Base-by-base conservation (phyloP, 2,888 invertebrate species). In the Sesia bembeciformis region DNA sequence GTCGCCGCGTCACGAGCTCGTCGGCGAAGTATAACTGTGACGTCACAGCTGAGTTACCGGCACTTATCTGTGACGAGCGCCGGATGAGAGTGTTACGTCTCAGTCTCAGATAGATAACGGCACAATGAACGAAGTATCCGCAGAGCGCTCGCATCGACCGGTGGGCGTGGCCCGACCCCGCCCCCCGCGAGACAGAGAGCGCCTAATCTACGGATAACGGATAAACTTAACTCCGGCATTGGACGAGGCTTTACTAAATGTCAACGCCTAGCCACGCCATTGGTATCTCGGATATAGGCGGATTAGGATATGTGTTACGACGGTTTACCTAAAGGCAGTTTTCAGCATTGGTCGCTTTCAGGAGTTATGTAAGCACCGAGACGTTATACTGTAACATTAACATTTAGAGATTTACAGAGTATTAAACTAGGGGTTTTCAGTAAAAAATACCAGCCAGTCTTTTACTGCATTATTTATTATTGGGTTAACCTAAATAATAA, bases 171-270 rank as follows among this genome's bases (percentile, higher is more conserved):
- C 78, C 63, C 61, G 77, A 76, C 83, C 81, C 84, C 85, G 84
- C 88, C 88, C 72, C 67, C 78, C 79, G 70, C 74, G 69, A 78
- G 78, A 78, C 77, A 76, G 80, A 80, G 79, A 79, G 68, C 81
- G 76, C 68, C 84, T 89, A 87, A 89, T 89, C 89, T 84, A 65
- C 76, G 86, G 84, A 86, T 89, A 88, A 84, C 80, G 88, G 88
- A 88, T 88, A 81, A 86, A 78, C 78, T 78, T 85, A 81, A 84
- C 70, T 76, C 81, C 65, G 66, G 64, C 64, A 80, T 84, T 81
- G 85, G 85, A 81, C 82, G 84, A 80, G 79, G 84, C 72, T 78
- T 76, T 76, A 71, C 73, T 73, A 70, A 81, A 78, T 72, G 85
- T 83, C 70, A 66, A 77, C 81, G 84, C 82, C 82, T 81, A 78